Evolutionary conservation across 1,140 invertebrate species (phyloP), one percentile per base, ranked within the genome.

Genomic region (Zaprionus ornatus): DNA sequence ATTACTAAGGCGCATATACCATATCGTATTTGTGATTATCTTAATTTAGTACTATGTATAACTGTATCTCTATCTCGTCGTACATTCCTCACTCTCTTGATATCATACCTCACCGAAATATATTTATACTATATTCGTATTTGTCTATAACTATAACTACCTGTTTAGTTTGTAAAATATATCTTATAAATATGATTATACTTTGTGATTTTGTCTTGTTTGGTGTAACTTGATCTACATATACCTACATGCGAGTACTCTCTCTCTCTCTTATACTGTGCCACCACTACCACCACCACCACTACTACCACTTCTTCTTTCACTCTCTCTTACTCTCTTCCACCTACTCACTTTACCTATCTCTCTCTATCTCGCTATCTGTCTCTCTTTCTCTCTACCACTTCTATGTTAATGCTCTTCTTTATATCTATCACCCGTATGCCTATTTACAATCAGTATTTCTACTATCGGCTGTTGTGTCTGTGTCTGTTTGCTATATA

Each of bases 121-220:
- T 66, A 48, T 29, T 56, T 15, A 9, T 55, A 54, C 54, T 52
- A 59, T 60, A 67, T 66, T 48, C 35, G 48, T 74, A 61, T 74
- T 61, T 74, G 65, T 74, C 73, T 64, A 70, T 70, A n/a, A 75
- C 42, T 69, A 70, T 57, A 55, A 42, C 27, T n/a, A 71, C 40
- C 17, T 65, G 45, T 61, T 68, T 61, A 35, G 29, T 55, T 74
- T 66, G 35, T 68, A 55, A 54, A 3, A 54, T 55, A 60, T 61
- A 61, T 57, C 23, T 62, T 45, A 69, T 50, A 27, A 15, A 69
- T 52, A 32, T 32, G 23, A 62, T 74, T 69, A 54, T 54, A 55
- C 68, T 74, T 70, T 70, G 66, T 75, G 73, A 71, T 75, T 75
- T 70, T 63, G 74, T 72, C 68, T 60, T 76, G 68, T 76, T 76